Evolutionary conservation across 2,888 invertebrate genomes (phyloP).

Genomic region (Drosophila affinis): DNA sequence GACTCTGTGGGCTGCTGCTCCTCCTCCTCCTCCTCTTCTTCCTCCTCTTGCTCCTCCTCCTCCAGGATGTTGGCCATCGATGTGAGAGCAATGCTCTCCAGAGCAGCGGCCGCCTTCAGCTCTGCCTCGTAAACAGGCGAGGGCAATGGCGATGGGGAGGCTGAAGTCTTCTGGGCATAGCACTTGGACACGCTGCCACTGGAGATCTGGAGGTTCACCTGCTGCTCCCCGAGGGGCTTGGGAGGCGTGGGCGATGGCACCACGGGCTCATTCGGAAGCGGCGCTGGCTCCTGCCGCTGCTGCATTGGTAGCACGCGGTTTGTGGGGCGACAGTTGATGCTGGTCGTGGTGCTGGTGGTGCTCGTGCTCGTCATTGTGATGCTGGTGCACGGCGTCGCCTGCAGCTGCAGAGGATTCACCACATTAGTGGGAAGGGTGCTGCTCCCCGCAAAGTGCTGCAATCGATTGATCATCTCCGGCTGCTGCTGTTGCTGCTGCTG

Average conservation of each 20-base stretch:
- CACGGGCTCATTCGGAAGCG: constrained; percentile 50
- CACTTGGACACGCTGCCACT: constrained; percentile 38
- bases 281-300: constrained; percentile 85
- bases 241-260: constrained; percentile 67
- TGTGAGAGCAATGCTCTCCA: constrained; percentile 29
- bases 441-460: constrained; percentile 60
- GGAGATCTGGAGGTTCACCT: constrained; percentile 30
- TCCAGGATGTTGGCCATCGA: constrained; percentile 39
- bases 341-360: constrained; percentile 44
- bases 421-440: constrained; percentile 88
- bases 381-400: constrained; percentile 73
- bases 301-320: constrained; percentile 92
- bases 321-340: constrained; percentile 86
- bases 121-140: constrained; percentile 66
- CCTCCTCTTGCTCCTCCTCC: neutral
- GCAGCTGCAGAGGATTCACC: constrained; percentile 88
- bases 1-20: constrained; percentile 39
- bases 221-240: constrained; percentile 61
- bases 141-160: constrained; percentile 10
- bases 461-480: constrained; percentile 53
- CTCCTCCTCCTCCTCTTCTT: neutral
- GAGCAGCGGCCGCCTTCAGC: constrained; percentile 42
- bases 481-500: constrained; percentile 47
- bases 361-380: constrained; percentile 40
- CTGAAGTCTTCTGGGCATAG: constrained; percentile 47